phyloP scores from a whole-genome alignment of 2,888 invertebrate genomes.

The Cheilosia vernalis region DNA sequence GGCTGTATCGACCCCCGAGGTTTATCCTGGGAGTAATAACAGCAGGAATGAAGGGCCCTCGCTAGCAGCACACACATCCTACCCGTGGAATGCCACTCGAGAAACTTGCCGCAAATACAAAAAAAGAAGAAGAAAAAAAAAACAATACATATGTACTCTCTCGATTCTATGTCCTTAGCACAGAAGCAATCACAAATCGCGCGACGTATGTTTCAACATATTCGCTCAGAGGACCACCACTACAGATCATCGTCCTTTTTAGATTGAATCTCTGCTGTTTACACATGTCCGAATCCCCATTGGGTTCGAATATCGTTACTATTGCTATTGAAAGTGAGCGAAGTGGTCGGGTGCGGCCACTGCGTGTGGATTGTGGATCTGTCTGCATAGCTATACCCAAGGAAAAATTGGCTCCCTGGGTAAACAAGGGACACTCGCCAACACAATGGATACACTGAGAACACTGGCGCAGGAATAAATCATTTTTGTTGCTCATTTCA shows the following conservation, averaged over 20 bases:
- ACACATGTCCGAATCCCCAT: slow-evolving; percentile 77
- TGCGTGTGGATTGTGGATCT: neutral
- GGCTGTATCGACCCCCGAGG: slow-evolving; percentile 68
- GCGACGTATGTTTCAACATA: slow-evolving; percentile 71
- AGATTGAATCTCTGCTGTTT: slow-evolving; percentile 77
- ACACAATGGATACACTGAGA: slow-evolving; percentile 62
- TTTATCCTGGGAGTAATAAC: slow-evolving; percentile 76
- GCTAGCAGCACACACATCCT: slow-evolving; percentile 29
- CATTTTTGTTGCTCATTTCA: slow-evolving; percentile 74
- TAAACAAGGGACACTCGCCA: slow-evolving; percentile 63
- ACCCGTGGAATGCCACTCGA: slow-evolving; percentile 51
- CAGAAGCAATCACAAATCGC: slow-evolving; percentile 73
- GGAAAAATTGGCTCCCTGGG: slow-evolving; percentile 58
- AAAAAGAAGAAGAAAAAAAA: slow-evolving; percentile 30
- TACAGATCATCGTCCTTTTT: slow-evolving; percentile 75
- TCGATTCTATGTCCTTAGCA: slow-evolving; percentile 50
- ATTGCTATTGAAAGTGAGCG: slow-evolving; percentile 68
- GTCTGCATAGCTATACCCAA: neutral
- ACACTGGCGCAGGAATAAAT: slow-evolving; percentile 67
- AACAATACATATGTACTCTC: slow-evolving; percentile 48
- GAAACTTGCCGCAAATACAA: slow-evolving; percentile 48
- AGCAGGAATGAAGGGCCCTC: slow-evolving; percentile 69
- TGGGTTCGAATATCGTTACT: slow-evolving; percentile 75
- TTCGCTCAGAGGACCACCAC: slow-evolving; percentile 66
- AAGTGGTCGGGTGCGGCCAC: slow-evolving; percentile 25